Base-by-base conservation (phyloP, 2,888 invertebrate genomes). In the Microctonus aethiopoides region DNA sequence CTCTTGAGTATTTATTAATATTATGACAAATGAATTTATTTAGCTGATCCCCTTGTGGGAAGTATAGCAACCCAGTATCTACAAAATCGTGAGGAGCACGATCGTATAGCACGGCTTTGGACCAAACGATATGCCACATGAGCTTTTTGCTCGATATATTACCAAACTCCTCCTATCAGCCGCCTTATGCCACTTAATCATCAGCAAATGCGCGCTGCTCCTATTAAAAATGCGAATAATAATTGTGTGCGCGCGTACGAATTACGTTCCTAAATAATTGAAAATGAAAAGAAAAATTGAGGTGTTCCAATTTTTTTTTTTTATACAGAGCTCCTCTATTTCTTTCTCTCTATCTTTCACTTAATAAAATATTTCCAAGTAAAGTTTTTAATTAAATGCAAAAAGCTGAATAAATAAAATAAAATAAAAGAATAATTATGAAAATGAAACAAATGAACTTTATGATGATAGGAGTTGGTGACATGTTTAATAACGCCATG, bases 21-120 rank as follows among this genome's bases (percentile, higher is more conserved):
- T 39, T 52, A n/a, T 56, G 32, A 68, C 41, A 24, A 16, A 9
- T n/a, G 13, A 6, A 54, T 68, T 75, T 81, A 91, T 90, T 2
- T 88, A 94, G 97, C 96, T 84, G 98, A 99, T 89, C 98, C 98
- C 2, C 88, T 99, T 83, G 98, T 99, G 72, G 98, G 98, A 77
- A 97, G 96, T 87, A 98, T 99, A 89, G 99, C 98, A 65, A 97
- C 97, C 77, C 98, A 99, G 90, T 99, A 97, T 90, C 91, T 97
- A 80, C 97, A 97, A 88, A 98, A 99, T 88, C 91, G 98, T 74
- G 97, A 97, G 86, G 98, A 99, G 87, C 98, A 99, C 87, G 98
- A 99, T 88, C 93, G 97, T 87, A 97, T 97, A 87, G 99, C 99
- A 79, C 93, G 98, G 87, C 93, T 97, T 85, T 99, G 99, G 99